Percentiles rank a stretch among this genome's conserved stretches.
phyloP scores from a whole-genome alignment of 2,113 vertebrate genomes.

The Promerops cafer region DNA sequence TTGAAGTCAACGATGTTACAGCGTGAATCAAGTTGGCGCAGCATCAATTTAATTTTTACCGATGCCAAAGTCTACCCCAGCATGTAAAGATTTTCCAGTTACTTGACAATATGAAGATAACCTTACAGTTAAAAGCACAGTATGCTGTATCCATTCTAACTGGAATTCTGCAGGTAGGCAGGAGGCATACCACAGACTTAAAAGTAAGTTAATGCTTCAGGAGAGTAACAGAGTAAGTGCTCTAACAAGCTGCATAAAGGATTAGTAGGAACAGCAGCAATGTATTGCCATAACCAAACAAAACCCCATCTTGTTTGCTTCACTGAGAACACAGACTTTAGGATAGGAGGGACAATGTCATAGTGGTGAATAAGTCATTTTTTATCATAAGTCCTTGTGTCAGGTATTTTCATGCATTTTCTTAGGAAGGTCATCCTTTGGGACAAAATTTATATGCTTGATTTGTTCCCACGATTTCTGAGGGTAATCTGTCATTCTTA shows the following conservation, averaged over 20 bases:
- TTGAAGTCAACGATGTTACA: not conserved
- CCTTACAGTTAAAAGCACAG: not conserved
- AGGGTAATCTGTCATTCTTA: not conserved
- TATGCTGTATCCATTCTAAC: not conserved
- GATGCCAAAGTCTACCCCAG: not conserved
- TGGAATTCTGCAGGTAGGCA: not conserved
- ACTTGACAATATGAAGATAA: not conserved
- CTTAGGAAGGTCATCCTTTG: not conserved
- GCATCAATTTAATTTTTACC: not conserved
- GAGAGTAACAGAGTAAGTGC: not conserved
- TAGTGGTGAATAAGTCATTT: not conserved
- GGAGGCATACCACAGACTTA: not conserved
- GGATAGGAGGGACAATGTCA: not conserved
- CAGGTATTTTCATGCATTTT: not conserved
- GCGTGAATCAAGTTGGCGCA: slow-evolving; percentile 8
- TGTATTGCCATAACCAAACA: not conserved
- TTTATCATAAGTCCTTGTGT: not conserved
- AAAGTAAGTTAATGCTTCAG: not conserved
- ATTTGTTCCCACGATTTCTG: not conserved
- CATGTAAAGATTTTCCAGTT: not conserved
- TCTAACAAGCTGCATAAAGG: not conserved
- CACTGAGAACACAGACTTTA: not conserved
- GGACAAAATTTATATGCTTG: not conserved
- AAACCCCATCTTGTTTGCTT: not conserved
- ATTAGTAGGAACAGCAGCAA: not conserved